These are phyloP conservation scores for Sarcophaga peregrina DNA, from an alignment of 1,140 invertebrate species.

Conservation along the genomic window DNA sequence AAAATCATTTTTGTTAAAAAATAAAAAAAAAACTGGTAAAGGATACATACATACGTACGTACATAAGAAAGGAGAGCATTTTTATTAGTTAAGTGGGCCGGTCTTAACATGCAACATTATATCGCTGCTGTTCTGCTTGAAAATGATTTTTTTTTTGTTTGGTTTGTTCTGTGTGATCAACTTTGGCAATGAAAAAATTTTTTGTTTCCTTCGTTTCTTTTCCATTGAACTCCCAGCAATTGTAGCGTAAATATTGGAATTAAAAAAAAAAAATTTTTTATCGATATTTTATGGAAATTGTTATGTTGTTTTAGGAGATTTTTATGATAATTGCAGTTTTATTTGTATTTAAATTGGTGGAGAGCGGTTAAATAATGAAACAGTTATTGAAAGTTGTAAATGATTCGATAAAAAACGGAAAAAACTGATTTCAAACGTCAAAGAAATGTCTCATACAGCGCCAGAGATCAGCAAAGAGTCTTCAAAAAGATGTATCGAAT, in stretches of 20 bases:
- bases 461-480: too few species aligned
- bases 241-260: neutral
- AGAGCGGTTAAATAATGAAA: too few species aligned
- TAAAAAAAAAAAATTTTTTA: neutral
- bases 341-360: neutral
- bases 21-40: neutral
- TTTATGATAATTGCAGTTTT: slow-evolving; percentile 36
- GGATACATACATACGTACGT: too few species aligned
- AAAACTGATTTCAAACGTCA: too few species aligned
- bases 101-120: slow-evolving; percentile 3
- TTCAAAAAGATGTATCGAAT: too few species aligned
- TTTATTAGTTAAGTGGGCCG: slow-evolving; percentile 46
- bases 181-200: slow-evolving; percentile 29
- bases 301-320: slow-evolving; percentile 32
- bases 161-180: neutral
- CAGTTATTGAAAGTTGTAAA: too few species aligned
- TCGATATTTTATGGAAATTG: neutral
- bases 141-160: neutral
- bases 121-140: neutral
- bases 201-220: neutral
- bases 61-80: slow-evolving; percentile 4
- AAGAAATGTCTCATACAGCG: too few species aligned
- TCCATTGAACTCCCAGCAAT: neutral
- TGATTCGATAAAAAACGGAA: too few species aligned
- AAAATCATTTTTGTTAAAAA: neutral